phyloP scores from a whole-genome alignment of 2,797 vertebrate species.

The Parauchenoglanis ngamensis region DNA sequence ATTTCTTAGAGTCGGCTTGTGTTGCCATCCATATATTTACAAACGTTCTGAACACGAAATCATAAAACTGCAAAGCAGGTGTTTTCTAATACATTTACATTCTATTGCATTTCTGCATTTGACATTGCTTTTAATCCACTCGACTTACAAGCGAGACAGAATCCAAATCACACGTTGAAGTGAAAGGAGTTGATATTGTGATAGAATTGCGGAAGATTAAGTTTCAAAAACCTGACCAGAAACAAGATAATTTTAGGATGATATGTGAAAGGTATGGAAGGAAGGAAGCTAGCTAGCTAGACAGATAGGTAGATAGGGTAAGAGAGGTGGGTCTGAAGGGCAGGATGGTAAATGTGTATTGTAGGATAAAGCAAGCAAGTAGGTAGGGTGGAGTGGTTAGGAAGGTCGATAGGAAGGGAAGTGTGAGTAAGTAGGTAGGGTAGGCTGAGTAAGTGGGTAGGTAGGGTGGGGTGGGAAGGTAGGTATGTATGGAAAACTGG shows the following conservation, averaged over 20 bases:
- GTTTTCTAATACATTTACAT: not conserved
- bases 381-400: not conserved
- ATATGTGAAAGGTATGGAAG: not conserved
- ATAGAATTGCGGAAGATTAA: not conserved
- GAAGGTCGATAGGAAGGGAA: not conserved
- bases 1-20: not conserved
- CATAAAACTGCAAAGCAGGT: not conserved
- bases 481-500: too few relatives aligned
- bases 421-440: not conserved
- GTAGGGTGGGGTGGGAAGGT: not conserved
- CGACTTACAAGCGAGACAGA: not conserved
- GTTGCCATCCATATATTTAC: not conserved
- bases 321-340: not conserved
- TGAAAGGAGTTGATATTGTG: not conserved
- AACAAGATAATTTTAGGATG: not conserved
- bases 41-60: not conserved
- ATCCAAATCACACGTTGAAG: not conserved
- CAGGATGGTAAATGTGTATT: not conserved
- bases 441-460: not conserved
- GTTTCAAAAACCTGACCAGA: not conserved
- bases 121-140: not conserved
- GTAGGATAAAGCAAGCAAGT: not conserved
- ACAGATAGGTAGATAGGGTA: too few relatives aligned
- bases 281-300: not conserved
- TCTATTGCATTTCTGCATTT: slow-evolving; percentile 2